phyloP scores from a whole-genome alignment of 2,113 vertebrate genomes.

The Strix aluco region DNA sequence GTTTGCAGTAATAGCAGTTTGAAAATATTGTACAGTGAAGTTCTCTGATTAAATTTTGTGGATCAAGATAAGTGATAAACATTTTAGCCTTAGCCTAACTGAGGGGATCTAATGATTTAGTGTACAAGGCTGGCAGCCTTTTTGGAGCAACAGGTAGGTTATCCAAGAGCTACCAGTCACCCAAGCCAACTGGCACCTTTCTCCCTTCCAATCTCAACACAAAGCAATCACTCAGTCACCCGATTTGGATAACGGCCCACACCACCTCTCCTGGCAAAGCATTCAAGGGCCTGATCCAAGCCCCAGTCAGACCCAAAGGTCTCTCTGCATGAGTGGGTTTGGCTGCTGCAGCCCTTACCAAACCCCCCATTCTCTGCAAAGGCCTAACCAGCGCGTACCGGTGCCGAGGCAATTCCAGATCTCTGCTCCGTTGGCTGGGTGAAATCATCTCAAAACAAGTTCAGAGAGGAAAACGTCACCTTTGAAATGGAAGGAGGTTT shows the following conservation, averaged over 20 bases:
- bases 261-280: neutral
- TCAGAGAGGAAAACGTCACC: neutral
- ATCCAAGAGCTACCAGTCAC: neutral
- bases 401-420: neutral
- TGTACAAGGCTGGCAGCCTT: neutral
- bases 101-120: neutral
- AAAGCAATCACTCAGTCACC: neutral
- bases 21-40: neutral
- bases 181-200: neutral
- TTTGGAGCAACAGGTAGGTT: neutral
- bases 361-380: neutral
- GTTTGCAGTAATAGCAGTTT: neutral
- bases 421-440: neutral
- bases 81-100: neutral
- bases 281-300: neutral
- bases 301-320: neutral
- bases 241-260: rapidly evolving
- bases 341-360: neutral
- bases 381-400: rapidly evolving
- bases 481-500: neutral
- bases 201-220: neutral
- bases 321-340: too few relatives aligned
- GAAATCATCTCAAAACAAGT: neutral
- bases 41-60: neutral
- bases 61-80: rapidly evolving